Base-by-base conservation (phyloP, 2,797 vertebrate genomes). In the Myoxocephalus aenaeus region DNA sequence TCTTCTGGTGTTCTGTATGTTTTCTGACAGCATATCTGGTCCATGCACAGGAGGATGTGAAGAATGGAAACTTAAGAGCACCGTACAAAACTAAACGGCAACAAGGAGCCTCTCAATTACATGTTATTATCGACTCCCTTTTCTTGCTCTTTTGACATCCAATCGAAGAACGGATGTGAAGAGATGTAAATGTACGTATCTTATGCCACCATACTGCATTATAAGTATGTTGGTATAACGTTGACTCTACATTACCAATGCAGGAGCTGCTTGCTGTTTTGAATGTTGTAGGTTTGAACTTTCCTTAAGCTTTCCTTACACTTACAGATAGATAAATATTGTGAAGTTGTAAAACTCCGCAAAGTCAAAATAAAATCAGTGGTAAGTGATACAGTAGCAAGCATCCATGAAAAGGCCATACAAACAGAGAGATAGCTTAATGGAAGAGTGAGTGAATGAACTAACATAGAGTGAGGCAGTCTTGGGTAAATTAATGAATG, bases 401-500 rank as follows among this genome's bases (percentile, higher is more conserved):
- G 72, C 81, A 68, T 85, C 70, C 72, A 69, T 70, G 64, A 74
- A 73, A 82, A 84, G 68, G 57, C 73, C 56, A 73, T 79, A 73
- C 77, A 82, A 83, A 82, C 54, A 32, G 50, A 77, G 51, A 38
- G 69, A 86, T 84, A 75, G 86, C 87, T 86, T 86, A 87, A 87
- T 90, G 87, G 86, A 77, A 59, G 75, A 62, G 72, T 80, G 73
- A 81, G 84, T 90, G 87, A 89, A 87, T 90, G 75, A 81, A 85
- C 63, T 81, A 77, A 87, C 82, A 79, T 79, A 63, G 80, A 86
- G 77, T 17, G 71, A 82, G 77, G 78, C 59, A 72, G 85, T 75
- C 75, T 65, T 62, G 65, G 75, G 88, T 87, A 89, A 90, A 91
- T 88, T 73, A 91, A 93, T 90, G 87, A 84, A 81, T 77, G 79